Base-by-base conservation (phyloP, 2,797 vertebrate genomes). In the Apogon hyalosoma region DNA sequence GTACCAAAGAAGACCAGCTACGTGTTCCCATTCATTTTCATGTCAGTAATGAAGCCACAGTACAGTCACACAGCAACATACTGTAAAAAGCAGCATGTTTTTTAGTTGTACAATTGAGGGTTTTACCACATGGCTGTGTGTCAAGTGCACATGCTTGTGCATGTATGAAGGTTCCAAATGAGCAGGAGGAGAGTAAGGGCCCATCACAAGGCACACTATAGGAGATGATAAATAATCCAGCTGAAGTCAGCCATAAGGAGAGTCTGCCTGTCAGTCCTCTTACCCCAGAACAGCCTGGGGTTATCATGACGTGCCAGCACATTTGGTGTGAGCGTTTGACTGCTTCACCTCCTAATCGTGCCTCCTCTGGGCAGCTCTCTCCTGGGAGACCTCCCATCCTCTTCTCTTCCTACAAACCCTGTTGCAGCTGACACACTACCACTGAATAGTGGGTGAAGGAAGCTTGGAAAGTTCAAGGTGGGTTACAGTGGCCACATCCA, bases 161-260 rank as follows among this genome's bases (percentile, higher is more conserved):
- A 59, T 77, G 66, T 74, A 64, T 87, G 87, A 48, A 79, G 90
- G 93, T 89, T 93, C 92, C 90, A 94, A 94, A 93, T 88, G 90
- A 91, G 90, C 85, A 88, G 93, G 88, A 92, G 65, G 68, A 73
- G 58, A 21, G 69, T 51, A 53, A 52, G 77, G 68, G 88, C 87
- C 86, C 80, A 63, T 91, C 93, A 92, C 81, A 88, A 83, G 83
- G 87, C 87, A 85, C 83, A 86, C 69, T 81, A 77, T 92, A 91
- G 93, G 90, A 93, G 91, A 93, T 91, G 93, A 93, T 93, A 94
- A 94, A 95, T 95, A 94, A 94, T 91, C 91, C 68, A 84, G 88
- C 91, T 93, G 93, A 92, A 89, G 84, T 81, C 93, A 87, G 88
- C 94, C 93, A 94, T 94, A 94, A 87, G 90, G 89, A 94, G 92